Conservation (phyloP, 2,888 invertebrate species). For the Xiphydria camelus region DNA sequence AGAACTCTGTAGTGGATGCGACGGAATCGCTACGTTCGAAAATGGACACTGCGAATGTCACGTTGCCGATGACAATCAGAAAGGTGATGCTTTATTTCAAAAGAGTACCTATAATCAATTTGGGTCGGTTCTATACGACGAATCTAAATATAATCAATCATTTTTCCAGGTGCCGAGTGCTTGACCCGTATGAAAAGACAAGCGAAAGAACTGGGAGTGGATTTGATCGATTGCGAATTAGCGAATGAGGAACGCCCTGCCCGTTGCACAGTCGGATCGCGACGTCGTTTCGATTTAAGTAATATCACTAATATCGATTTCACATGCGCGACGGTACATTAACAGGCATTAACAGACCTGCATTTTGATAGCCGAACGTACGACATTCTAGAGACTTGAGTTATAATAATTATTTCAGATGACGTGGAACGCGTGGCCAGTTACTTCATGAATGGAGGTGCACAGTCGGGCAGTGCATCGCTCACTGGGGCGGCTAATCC, state of each 20-base stretch:
- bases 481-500: slow-evolving; percentile 9
- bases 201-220: slow-evolving; percentile 20
- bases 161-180: slow-evolving; percentile 24
- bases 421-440: slow-evolving; percentile 40
- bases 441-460: slow-evolving; percentile 43
- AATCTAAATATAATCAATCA: not conserved
- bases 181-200: slow-evolving; percentile 24
- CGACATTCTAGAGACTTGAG: too few relatives aligned
- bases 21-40: slow-evolving; percentile 23
- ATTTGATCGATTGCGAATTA: slow-evolving; percentile 16
- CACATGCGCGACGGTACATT: too few relatives aligned
- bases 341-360: too few relatives aligned
- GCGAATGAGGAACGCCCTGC: slow-evolving; percentile 16
- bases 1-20: slow-evolving; percentile 32
- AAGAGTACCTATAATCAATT: too few relatives aligned
- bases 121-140: too few relatives aligned
- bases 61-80: slow-evolving; percentile 16
- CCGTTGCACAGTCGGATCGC: slow-evolving; percentile 18
- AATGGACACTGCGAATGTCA: slow-evolving; percentile 33
- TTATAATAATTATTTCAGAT: slow-evolving; percentile 27
- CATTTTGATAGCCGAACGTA: too few relatives aligned
- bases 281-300: not conserved
- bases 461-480: slow-evolving; percentile 26
- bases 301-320: slow-evolving; percentile 1
- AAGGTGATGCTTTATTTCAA: too few relatives aligned